Percentiles rank a stretch among this genome's conserved stretches.
Conservation (phyloP, 2,113 vertebrate species). For the Phainopepla nitens region DNA sequence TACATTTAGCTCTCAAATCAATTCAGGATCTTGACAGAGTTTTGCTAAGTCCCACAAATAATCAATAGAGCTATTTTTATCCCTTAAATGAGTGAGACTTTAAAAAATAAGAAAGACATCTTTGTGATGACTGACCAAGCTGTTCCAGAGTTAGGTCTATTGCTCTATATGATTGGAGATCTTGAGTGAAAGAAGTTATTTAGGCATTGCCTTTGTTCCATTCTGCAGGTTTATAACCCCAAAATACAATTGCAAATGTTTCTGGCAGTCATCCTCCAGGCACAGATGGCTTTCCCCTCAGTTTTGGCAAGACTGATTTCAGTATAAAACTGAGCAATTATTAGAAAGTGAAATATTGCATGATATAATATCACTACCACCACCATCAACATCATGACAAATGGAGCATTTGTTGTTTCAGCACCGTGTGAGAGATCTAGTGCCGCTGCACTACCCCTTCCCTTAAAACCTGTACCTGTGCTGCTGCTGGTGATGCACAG, state of each 20-base stretch:
- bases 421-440: not conserved
- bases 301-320: slow-evolving; percentile 50
- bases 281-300: slow-evolving; percentile 49
- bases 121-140: slow-evolving; percentile 10
- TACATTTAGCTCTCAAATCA: slow-evolving; percentile 36
- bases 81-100: not conserved
- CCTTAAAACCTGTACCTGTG: slow-evolving; percentile 32
- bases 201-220: slow-evolving; percentile 31
- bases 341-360: slow-evolving; percentile 62
- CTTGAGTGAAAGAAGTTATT: slow-evolving; percentile 19
- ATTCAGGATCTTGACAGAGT: slow-evolving; percentile 27
- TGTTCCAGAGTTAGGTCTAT: not conserved
- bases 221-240: slow-evolving; percentile 40
- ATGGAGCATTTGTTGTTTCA: not conserved
- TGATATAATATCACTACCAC: not conserved
- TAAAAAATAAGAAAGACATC: slow-evolving; percentile 49
- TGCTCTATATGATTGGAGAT: not conserved
- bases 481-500: slow-evolving; percentile 20
- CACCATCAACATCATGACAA: slow-evolving; percentile 35
- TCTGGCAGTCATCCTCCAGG: slow-evolving; percentile 33
- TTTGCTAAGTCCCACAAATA: slow-evolving; percentile 33
- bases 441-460: slow-evolving; percentile 15
- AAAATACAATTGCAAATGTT: slow-evolving; percentile 52
- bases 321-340: slow-evolving; percentile 65
- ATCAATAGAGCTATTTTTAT: slow-evolving; percentile 18